phyloP scores from a whole-genome alignment of 2,113 vertebrate species.

The Gnathonemus echidnorhynchus region DNA sequence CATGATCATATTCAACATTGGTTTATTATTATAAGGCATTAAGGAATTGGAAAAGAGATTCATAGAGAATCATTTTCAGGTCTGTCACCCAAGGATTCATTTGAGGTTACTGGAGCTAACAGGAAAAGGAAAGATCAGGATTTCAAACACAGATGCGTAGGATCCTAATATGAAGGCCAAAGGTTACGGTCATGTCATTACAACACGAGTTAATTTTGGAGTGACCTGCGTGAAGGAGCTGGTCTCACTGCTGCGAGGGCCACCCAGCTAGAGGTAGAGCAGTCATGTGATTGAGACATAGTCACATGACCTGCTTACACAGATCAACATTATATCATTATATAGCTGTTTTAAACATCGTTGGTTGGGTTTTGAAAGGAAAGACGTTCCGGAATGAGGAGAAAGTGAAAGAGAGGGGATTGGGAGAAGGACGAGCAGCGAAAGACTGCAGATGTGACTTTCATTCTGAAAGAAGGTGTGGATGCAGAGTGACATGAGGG shows the following conservation, averaged over 20 bases:
- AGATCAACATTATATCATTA: neutral
- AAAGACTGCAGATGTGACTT: neutral
- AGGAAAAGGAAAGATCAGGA: neutral
- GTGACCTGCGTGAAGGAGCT: constrained; percentile 55
- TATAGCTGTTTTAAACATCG: neutral
- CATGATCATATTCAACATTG: neutral
- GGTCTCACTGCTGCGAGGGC: constrained; percentile 57
- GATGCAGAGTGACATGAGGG: no score
- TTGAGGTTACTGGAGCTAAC: neutral
- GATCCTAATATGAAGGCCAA: neutral
- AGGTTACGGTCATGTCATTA: neutral
- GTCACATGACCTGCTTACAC: constrained; percentile 33
- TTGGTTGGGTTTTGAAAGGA: neutral
- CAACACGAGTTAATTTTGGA: constrained; percentile 34
- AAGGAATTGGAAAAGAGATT: neutral
- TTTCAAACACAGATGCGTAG: neutral
- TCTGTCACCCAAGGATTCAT: neutral
- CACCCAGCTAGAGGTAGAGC: constrained; percentile 68
- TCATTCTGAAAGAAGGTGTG: no score
- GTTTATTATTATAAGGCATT: neutral
- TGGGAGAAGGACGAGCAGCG: neutral
- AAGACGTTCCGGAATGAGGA: neutral
- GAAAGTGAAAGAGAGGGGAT: neutral
- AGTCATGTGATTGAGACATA: constrained; percentile 49
- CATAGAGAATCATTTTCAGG: no score